These are phyloP conservation scores for Ormyrus nitidulus DNA, from an alignment of 2,888 invertebrate species.

Conservation along the genomic window DNA sequence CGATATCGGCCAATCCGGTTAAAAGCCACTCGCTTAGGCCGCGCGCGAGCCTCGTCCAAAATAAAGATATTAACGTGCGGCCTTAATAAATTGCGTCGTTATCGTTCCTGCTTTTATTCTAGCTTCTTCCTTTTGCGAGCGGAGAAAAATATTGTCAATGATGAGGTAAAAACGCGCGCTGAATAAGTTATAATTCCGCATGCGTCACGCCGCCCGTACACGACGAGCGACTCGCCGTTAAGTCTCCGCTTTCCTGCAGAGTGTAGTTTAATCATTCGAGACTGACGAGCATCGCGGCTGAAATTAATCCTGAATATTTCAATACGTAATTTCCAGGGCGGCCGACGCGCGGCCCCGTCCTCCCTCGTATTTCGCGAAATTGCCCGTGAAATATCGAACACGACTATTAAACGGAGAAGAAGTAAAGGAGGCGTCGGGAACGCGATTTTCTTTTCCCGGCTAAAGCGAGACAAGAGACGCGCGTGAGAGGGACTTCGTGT, in stretches of 20 bases:
- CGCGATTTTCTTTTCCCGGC: background rate
- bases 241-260: too few relatives aligned
- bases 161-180: background rate
- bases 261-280: slow-evolving; percentile 21
- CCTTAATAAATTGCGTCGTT: slow-evolving; percentile 42
- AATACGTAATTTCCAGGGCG: slow-evolving; percentile 40
- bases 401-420: slow-evolving; percentile 30
- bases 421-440: background rate
- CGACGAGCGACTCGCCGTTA: too few relatives aligned
- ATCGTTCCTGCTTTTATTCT: background rate
- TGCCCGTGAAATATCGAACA: slow-evolving; percentile 35
- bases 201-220: background rate
- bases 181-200: slow-evolving; percentile 16
- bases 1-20: slow-evolving; percentile 47
- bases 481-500: slow-evolving; percentile 1
- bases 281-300: slow-evolving; percentile 31
- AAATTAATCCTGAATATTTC: slow-evolving; percentile 52
- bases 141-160: slow-evolving; percentile 36
- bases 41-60: background rate
- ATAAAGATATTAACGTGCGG: slow-evolving; percentile 37
- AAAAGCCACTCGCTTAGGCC: slow-evolving; percentile 27
- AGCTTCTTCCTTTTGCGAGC: background rate
- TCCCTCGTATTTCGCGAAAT: slow-evolving; percentile 30
- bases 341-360: background rate
- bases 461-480: background rate